Evolutionary conservation across 2,113 vertebrate species (phyloP).

Genomic region (Grantiella picta): DNA sequence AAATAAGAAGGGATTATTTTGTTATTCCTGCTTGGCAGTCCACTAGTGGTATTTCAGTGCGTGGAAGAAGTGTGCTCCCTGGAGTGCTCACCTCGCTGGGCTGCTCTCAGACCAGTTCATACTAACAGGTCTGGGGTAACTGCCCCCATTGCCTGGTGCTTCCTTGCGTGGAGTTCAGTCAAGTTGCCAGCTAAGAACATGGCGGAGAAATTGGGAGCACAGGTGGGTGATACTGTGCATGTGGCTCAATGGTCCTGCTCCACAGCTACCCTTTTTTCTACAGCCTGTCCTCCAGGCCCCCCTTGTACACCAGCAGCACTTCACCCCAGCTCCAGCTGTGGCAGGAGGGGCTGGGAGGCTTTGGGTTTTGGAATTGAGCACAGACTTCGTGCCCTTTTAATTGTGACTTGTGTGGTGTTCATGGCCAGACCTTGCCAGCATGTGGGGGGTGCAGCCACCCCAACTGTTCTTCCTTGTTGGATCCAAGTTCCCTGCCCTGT

Average conservation of each 20-base stretch:
- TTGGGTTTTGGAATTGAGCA: neutral
- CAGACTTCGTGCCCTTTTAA: neutral
- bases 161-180: neutral
- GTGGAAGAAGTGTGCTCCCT: neutral
- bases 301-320: neutral
- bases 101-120: neutral
- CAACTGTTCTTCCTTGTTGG: neutral
- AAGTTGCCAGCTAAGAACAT: neutral
- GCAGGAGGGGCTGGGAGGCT: neutral
- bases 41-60: neutral
- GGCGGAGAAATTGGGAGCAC: rapidly evolving
- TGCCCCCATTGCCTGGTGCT: neutral
- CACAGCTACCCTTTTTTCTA: neutral
- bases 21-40: neutral
- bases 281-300: rapidly evolving
- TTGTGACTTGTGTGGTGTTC: neutral
- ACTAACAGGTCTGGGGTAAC: neutral
- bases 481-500: neutral
- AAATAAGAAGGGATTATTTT: neutral
- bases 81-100: neutral
- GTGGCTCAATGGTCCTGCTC: rapidly evolving
- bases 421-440: neutral
- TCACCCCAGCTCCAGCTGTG: neutral
- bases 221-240: rapidly evolving
- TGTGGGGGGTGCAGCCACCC: neutral